phyloP scores from a whole-genome alignment of 2,888 invertebrate genomes.

The Cynaeus angustus region DNA sequence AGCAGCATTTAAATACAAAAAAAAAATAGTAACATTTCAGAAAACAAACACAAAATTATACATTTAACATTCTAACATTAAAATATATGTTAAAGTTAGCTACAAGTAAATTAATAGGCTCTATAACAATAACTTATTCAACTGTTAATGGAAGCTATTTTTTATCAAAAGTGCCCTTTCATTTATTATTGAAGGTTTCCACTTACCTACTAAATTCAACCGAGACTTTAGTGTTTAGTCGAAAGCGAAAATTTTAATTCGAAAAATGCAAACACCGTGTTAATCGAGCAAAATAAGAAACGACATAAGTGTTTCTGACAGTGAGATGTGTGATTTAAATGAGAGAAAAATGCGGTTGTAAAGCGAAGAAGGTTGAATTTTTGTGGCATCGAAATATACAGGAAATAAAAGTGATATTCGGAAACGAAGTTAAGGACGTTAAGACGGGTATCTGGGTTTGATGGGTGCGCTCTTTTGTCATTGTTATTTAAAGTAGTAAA shows the following conservation, averaged over 20 bases:
- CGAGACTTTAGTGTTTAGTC: too few relatives aligned
- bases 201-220: neutral
- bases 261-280: too few relatives aligned
- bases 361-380: slow-evolving; percentile 6
- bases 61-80: too few relatives aligned
- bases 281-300: too few relatives aligned
- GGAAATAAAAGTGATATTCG: slow-evolving; percentile 35
- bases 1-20: too few relatives aligned
- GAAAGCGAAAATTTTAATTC: too few relatives aligned
- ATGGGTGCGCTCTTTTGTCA: slow-evolving; percentile 44
- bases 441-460: slow-evolving; percentile 35
- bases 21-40: too few relatives aligned
- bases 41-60: too few relatives aligned
- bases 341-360: neutral
- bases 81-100: neutral
- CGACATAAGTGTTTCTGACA: neutral
- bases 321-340: slow-evolving; percentile 7
- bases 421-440: slow-evolving; percentile 34
- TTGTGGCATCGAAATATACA: neutral
- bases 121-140: slow-evolving; percentile 3
- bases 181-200: slow-evolving; percentile 1
- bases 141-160: slow-evolving; percentile 19
- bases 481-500: slow-evolving; percentile 47
- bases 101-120: neutral
- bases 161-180: slow-evolving; percentile 22